Base-by-base conservation (phyloP, 2,888 invertebrate genomes). In the Steinernema carpocapsae region DNA sequence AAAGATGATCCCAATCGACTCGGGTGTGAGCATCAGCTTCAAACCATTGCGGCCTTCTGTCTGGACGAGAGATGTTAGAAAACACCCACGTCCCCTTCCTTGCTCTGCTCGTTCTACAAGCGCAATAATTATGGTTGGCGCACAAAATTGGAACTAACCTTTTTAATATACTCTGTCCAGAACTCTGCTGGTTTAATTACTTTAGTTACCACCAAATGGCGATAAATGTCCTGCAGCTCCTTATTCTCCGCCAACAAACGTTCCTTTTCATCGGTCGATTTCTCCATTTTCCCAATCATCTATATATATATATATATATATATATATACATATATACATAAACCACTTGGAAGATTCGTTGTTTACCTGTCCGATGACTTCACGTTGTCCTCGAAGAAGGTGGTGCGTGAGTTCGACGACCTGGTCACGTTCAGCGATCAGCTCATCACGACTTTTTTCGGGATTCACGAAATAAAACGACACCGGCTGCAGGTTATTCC, bases 391-490 rank as follows among this genome's bases (percentile, higher is more conserved):
- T 22, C 96, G 95, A 85, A 99, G 89, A 72, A 97, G 90, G 83
- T 94, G 92, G 87, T 94, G 94, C 74, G 99, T 90, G 78, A 94
- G 90, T 87, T 94, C 93, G 88, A 97, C 97, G 3, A 97, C 94
- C 85, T 93, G 92, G 88, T 97, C 95, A 72, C 99, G 90, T 88
- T 97, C 97, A 76, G 92, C 92, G 14, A 94, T 91, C 89, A 96
- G 95, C 6, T 92, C 92, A 37, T 92, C 92, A 32, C 92, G 90
- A 6, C 71, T 73, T 0, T 96, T 95, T 70, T 91, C 92, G 3
- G 94, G 92, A 88, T 95, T 94, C 70, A 93, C 93, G 89, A 99
- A 99, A 88, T 97, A 97, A 90, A 99, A 99, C 17, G 97, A 97
- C 2, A 95, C 79, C 77, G 77, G 75, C 17, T 85, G n/a, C n/a